Evolutionary conservation across 2,888 invertebrate genomes (phyloP), one percentile per base, ranked within the genome.

Genomic region (Drosophila emarginata): DNA sequence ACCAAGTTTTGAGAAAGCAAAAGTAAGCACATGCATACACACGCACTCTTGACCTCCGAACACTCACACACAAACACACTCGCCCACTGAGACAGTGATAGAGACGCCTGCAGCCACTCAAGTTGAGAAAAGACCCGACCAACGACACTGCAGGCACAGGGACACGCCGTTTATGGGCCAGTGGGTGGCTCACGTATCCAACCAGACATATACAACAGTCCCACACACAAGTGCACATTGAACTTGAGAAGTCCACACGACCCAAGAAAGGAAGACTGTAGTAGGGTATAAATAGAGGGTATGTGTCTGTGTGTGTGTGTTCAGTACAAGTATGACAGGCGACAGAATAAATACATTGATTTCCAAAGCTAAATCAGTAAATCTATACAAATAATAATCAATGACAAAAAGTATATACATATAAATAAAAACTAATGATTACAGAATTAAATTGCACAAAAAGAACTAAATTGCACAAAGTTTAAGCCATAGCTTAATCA

Each of bases 191-290:
- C 58, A 66, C 76, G 51, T 50, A 61, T 40, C 57, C 63, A 15
- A 11, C 56, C 61, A 36, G 28, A 56, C 36, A 50, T 60, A 45
- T 61, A 54, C 52, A 50, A 32, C 9, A 32, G 9, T 2, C 36
- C 18, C 58, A 37, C 50, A 51, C 63, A 40, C 52, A 77, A 87
- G 77, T 83, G 86, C 84, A 76, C 61, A 81, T 82, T 88, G 86
- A 88, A 86, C 86, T 86, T 86, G 88, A 77, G 71, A 61, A 57
- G 36, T 53, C 45, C 15, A 26, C 58, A 14, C 40, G 14, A 32
- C 28, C 21, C 21, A 53, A 45, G 28, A 21, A 39, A 12, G 5
- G 39, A 39, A n/a, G 40, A 28, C 39, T 28, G 26, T 32, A 54
- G 54, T 18, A 18, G 36, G 54, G 18, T 11, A 21, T 45, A 21